Conservation (phyloP, 2,113 vertebrate genomes). For the Poicephalus gulielmi region DNA sequence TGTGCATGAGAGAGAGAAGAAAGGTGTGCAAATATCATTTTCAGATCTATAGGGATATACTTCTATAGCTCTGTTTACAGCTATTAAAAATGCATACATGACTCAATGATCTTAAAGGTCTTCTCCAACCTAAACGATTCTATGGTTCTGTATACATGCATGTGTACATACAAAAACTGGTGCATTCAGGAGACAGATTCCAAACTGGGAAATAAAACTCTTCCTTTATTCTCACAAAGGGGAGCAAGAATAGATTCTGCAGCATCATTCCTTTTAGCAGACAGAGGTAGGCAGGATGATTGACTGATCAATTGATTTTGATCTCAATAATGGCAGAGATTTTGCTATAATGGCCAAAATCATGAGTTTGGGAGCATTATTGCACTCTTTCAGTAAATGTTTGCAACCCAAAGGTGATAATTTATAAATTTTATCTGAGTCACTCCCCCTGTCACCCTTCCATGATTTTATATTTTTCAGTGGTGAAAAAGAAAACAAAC, state of each 20-base stretch:
- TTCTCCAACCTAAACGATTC: background rate
- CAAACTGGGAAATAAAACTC: background rate
- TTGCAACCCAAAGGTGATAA: background rate
- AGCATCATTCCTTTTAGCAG: background rate
- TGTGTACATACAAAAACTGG: background rate
- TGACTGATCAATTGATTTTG: constrained; percentile 34
- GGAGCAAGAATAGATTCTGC: background rate
- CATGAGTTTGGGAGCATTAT: background rate
- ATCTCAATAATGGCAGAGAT: background rate
- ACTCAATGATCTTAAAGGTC: background rate
- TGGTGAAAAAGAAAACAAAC: background rate
- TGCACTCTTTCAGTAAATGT: background rate
- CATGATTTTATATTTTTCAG: background rate
- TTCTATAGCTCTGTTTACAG: background rate
- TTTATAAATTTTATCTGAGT: background rate
- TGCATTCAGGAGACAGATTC: background rate
- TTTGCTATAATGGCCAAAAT: constrained; percentile 9
- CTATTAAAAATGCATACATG: background rate
- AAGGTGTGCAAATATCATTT: background rate
- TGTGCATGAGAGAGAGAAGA: background rate
- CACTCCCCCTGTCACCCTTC: background rate
- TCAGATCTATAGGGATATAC: background rate
- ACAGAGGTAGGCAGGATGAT: background rate
- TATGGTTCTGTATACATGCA: background rate
- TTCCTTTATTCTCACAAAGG: background rate